Conservation (phyloP, 2,797 vertebrate genomes). For the Furcifer pardalis region DNA sequence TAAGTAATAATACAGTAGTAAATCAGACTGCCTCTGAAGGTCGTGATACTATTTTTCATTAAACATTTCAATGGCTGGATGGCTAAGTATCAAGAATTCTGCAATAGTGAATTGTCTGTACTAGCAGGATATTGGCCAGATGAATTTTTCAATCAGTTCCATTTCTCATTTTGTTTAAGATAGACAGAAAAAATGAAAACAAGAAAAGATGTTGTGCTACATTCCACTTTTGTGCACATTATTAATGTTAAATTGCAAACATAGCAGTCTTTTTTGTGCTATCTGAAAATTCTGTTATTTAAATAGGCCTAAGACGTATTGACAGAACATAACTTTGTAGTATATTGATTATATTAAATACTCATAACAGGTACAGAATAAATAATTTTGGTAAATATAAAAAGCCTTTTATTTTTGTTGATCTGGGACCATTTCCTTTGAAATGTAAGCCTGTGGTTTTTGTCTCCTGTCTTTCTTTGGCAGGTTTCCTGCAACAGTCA, state of each 20-base stretch:
- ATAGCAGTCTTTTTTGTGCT: not conserved
- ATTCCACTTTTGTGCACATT: not conserved
- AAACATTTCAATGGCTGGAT: not conserved
- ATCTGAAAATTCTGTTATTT: not conserved
- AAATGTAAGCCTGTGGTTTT: not conserved
- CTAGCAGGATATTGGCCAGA: no score
- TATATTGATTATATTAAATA: not conserved
- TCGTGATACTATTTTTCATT: not conserved
- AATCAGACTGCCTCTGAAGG: not conserved
- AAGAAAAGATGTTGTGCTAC: not conserved
- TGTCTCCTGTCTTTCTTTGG: constrained; percentile 24
- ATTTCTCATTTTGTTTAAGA: not conserved
- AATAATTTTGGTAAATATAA: constrained; percentile 18
- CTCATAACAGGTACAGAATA: not conserved
- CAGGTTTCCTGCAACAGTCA: constrained; percentile 47
- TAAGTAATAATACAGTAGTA: not conserved
- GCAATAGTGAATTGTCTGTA: not conserved
- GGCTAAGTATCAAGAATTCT: not conserved
- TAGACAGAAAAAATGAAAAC: not conserved
- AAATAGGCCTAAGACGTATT: not conserved
- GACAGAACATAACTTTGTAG: not conserved
- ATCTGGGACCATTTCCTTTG: constrained; percentile 13
- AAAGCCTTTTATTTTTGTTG: not conserved
- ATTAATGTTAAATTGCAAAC: not conserved
- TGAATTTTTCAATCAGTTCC: not conserved